phyloP scores from a whole-genome alignment of 1,140 invertebrate genomes.

The Bilobella aurantiaca region DNA sequence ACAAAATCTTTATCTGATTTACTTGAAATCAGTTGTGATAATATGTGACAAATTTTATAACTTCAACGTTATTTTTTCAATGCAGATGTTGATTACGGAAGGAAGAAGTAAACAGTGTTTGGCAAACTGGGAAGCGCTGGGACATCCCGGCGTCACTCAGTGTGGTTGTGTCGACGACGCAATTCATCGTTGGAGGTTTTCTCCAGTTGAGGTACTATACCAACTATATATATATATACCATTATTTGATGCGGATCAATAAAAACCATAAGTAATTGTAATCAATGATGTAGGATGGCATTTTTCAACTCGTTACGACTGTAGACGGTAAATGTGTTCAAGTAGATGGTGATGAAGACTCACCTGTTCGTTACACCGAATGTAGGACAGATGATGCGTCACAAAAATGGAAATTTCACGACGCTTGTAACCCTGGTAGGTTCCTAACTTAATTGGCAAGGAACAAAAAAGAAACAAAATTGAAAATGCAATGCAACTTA shows the following conservation, averaged over 20 bases:
- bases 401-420: slow-evolving; percentile 9
- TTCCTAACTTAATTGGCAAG: neutral
- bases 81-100: slow-evolving; percentile 1
- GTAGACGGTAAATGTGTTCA: slow-evolving; percentile 6
- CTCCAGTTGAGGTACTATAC: neutral
- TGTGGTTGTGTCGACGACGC: slow-evolving; percentile 3
- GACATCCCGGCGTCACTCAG: slow-evolving; percentile 4
- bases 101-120: slow-evolving; percentile 2
- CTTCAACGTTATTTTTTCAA: neutral
- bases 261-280: neutral
- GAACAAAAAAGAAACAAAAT: no score
- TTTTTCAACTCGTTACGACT: neutral
- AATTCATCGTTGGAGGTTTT: neutral
- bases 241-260: neutral
- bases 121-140: slow-evolving; percentile 1
- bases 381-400: neutral
- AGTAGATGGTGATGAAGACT: neutral
- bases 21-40: neutral
- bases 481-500: no score
- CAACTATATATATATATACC: neutral
- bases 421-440: neutral
- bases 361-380: neutral
- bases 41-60: no score
- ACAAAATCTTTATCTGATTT: neutral
- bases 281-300: neutral